A percentile compares a stretch with the other conserved stretches of the same genome.
phyloP scores from a whole-genome alignment of 2,888 invertebrate species.

The Polyommatus icarus region DNA sequence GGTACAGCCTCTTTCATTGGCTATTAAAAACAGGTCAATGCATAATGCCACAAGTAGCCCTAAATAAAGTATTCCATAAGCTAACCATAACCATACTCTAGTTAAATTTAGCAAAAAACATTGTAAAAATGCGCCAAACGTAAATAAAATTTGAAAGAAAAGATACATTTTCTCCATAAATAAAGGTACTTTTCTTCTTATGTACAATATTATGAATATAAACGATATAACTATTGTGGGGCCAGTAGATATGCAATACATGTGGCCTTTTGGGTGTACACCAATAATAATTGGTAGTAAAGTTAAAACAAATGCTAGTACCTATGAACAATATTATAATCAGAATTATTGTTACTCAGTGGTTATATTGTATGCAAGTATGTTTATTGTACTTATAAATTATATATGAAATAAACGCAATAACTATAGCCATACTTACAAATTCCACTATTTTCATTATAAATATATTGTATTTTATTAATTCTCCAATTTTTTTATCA shows the following conservation, averaged over 20 bases:
- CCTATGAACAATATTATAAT: conserved; percentile 53
- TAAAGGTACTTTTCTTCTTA: conserved; percentile 67
- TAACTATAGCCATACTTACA: conserved; percentile 56
- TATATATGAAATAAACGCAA: conserved; percentile 37
- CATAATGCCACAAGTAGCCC: conserved; percentile 61
- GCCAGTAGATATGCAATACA: conserved; percentile 74
- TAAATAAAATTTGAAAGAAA: conserved; percentile 74
- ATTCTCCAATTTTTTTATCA: conserved; percentile 71
- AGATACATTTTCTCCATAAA: conserved; percentile 77
- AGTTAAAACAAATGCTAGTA: conserved; percentile 58
- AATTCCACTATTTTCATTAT: conserved; percentile 75
- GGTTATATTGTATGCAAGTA: neutral
- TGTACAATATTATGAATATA: conserved; percentile 65
- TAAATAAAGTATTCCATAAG: conserved; percentile 69
- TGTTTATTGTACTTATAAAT: neutral
- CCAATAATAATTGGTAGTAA: conserved; percentile 56
- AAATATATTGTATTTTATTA: conserved; percentile 73
- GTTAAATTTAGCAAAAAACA: conserved; percentile 69
- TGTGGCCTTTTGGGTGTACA: conserved; percentile 66
- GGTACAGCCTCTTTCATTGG: conserved; percentile 74
- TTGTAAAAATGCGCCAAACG: conserved; percentile 72
- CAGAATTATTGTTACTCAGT: conserved; percentile 30
- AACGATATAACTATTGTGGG: conserved; percentile 70
- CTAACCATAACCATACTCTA: conserved; percentile 68
- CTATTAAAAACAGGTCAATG: conserved; percentile 70